phyloP scores from a whole-genome alignment of 2,888 invertebrate genomes.

The Mantis religiosa region DNA sequence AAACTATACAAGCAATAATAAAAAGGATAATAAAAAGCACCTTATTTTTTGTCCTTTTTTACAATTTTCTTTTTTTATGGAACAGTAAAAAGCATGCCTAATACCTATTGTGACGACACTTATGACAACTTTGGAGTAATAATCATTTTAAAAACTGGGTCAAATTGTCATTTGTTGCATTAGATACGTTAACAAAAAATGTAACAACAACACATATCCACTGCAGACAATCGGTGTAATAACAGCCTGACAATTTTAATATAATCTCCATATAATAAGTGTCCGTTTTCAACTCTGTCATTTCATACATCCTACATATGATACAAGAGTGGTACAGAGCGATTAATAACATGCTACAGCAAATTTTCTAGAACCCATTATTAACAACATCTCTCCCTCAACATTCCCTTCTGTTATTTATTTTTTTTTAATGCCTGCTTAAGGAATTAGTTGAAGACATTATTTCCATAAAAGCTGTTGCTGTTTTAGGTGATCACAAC shows the following conservation, averaged over 20 bases:
- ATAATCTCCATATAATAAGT: background rate
- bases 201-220: conserved; percentile 22
- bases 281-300: background rate
- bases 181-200: conserved; percentile 16
- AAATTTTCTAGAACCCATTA: background rate
- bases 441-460: background rate
- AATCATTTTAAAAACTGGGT: conserved; percentile 1
- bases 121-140: conserved; percentile 12
- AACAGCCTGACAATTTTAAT: background rate
- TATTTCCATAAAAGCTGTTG: background rate
- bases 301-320: background rate
- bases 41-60: conserved; percentile 26
- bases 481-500: background rate
- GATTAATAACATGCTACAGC: background rate
- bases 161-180: background rate
- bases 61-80: conserved; percentile 23
- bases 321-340: background rate
- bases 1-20: conserved; percentile 31
- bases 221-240: background rate
- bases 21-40: conserved; percentile 29
- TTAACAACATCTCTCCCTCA: background rate
- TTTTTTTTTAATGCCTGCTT: background rate
- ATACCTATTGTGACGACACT: conserved; percentile 21
- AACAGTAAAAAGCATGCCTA: conserved; percentile 31
- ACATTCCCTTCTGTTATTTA: background rate